A percentile compares a stretch with the other conserved stretches of the same genome.
phyloP scores from a whole-genome alignment of 1,140 invertebrate species.

The Apis cerana region DNA sequence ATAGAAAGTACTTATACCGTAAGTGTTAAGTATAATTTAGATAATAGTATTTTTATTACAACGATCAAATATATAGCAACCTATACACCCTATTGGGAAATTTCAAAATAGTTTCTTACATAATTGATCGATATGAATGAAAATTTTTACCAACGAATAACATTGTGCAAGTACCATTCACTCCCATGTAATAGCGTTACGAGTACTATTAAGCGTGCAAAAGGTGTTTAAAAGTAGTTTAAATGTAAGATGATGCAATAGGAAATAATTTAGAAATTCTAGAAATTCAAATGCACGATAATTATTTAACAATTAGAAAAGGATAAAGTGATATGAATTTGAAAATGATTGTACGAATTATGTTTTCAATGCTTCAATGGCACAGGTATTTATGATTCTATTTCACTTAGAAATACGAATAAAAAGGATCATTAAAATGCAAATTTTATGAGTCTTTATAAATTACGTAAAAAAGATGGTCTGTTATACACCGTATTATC shows the following conservation, averaged over 20 bases:
- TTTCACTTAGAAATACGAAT: background rate
- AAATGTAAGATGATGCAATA: background rate
- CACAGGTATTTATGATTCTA: background rate
- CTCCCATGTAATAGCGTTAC: background rate
- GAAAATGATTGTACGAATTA: background rate
- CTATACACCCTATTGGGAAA: no score
- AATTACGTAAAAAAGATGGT: conserved; percentile 50
- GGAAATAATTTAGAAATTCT: background rate
- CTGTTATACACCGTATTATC: conserved; percentile 37
- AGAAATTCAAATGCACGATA: background rate
- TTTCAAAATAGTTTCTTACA: no score
- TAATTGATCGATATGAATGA: no score
- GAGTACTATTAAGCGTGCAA: background rate
- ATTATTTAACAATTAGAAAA: background rate
- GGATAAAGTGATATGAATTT: background rate
- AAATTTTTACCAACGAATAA: no score
- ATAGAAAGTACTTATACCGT: no score
- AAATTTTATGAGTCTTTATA: conserved; percentile 43
- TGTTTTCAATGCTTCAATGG: no score
- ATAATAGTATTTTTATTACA: no score
- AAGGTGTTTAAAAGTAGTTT: background rate
- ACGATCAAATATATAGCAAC: no score
- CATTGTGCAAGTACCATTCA: no score
- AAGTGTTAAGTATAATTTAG: no score
- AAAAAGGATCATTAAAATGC: conserved; percentile 9